Evolutionary conservation across 2,888 invertebrate genomes (phyloP).

Genomic region (Cataglyphis albicans): DNA sequence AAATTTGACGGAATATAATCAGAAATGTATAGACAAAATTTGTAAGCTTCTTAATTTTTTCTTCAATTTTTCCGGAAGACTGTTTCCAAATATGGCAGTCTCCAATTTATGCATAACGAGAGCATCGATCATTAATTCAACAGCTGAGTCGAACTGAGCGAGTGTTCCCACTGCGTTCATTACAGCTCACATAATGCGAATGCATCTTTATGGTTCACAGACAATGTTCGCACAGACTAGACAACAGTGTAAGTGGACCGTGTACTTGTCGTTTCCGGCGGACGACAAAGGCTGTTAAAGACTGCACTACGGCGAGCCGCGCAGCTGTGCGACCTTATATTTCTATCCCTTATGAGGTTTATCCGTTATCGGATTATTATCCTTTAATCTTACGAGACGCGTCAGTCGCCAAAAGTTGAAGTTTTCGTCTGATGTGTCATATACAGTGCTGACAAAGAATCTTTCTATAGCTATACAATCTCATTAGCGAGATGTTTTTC

Average conservation of each 20-base stretch:
- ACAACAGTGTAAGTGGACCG: constrained; percentile 45
- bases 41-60: background rate
- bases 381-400: constrained; percentile 33
- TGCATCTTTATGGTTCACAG: constrained; percentile 22
- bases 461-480: background rate
- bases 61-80: background rate
- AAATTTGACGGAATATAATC: background rate
- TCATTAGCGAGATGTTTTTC: background rate
- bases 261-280: constrained; percentile 47
- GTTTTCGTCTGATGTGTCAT: background rate
- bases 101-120: background rate
- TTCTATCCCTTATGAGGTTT: constrained; percentile 30
- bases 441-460: background rate
- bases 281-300: constrained; percentile 32
- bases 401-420: background rate
- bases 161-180: background rate
- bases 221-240: constrained; percentile 14
- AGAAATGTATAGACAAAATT: background rate
- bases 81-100: background rate
- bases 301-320: constrained; percentile 8
- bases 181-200: constrained; percentile 24
- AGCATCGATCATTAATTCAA: constrained; percentile 17
- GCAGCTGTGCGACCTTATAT: constrained; percentile 12
- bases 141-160: constrained; percentile 6
- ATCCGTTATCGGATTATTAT: constrained; percentile 26